Percentiles rank a stretch among this genome's conserved stretches.
Conservation (phyloP, 35 echinoderm and acorn worm species). For the Holothuria glaberrima region DNA sequence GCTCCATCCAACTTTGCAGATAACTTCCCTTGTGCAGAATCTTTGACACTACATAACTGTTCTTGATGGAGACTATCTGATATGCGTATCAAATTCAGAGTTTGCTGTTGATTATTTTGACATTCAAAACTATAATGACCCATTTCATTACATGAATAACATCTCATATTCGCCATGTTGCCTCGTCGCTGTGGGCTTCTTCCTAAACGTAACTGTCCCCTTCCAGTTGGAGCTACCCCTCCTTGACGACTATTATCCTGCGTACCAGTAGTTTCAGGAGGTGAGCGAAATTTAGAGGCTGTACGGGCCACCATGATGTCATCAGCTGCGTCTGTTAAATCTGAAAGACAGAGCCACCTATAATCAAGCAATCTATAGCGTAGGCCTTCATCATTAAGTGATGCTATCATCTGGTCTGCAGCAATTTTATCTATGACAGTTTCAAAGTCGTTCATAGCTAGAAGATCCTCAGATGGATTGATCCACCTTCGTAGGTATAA, state of each 20-base stretch:
- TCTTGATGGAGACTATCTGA: background rate
- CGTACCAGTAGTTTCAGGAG: background rate
- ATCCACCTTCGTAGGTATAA: background rate
- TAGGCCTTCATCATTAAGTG: background rate
- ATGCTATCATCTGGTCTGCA: too few species aligned
- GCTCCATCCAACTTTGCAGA: background rate
- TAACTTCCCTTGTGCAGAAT: background rate
- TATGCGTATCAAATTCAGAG: background rate
- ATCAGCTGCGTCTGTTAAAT: background rate
- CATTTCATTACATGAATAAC: conserved; percentile 7
- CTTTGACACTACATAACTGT: background rate
- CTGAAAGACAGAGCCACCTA: background rate
- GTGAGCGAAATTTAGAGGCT: background rate
- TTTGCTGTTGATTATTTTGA: conserved; percentile 11
- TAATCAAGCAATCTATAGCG: background rate
- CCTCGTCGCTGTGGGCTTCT: background rate
- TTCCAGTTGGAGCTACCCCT: background rate
- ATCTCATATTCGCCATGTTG: background rate
- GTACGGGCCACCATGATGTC: conserved; percentile 1
- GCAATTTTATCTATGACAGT: too few species aligned
- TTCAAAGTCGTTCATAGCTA: background rate
- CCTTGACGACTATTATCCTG: background rate
- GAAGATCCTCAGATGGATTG: background rate
- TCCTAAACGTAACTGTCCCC: background rate
- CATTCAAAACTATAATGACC: conserved; percentile 9